Conservation (phyloP, 2,888 invertebrate species). For the Adineta ricciae region DNA sequence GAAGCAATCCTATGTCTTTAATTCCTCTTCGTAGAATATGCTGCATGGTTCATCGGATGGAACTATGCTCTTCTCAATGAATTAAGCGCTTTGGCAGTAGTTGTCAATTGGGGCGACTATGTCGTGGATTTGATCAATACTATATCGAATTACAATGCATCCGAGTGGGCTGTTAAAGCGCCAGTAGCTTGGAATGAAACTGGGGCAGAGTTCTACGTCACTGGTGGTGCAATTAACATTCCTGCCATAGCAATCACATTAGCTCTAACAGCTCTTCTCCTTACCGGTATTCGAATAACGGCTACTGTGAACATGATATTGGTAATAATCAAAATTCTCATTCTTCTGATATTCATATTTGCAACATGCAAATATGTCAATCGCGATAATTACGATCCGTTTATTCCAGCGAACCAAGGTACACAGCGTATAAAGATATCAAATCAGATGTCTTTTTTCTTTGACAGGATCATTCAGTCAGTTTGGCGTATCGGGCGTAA, state of each 20-base stretch:
- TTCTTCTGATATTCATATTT: not conserved
- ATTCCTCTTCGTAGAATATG: not conserved
- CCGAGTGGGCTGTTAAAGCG: not conserved
- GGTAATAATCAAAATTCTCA: not conserved
- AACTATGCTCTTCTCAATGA: not conserved
- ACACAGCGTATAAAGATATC: no score
- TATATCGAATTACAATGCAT: not conserved
- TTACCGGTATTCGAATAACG: not conserved
- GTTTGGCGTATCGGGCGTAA: slow-evolving; percentile 3
- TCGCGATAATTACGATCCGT: not conserved
- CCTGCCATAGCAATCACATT: not conserved
- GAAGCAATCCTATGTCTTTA: not conserved
- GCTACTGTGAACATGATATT: not conserved
- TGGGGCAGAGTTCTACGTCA: not conserved
- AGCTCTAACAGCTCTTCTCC: not conserved
- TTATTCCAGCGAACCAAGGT: not conserved
- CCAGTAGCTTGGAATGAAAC: not conserved
- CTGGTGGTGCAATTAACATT: not conserved
- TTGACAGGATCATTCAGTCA: not conserved
- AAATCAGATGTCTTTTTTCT: not conserved
- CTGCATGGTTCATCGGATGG: not conserved
- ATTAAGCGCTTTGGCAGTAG: not conserved
- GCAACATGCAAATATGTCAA: not conserved
- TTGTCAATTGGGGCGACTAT: not conserved
- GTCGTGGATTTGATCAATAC: not conserved